A percentile compares a stretch with the other conserved stretches of the same genome.
phyloP scores from a whole-genome alignment of 1,140 invertebrate species.

The Mycetomoellerius zeteki region DNA sequence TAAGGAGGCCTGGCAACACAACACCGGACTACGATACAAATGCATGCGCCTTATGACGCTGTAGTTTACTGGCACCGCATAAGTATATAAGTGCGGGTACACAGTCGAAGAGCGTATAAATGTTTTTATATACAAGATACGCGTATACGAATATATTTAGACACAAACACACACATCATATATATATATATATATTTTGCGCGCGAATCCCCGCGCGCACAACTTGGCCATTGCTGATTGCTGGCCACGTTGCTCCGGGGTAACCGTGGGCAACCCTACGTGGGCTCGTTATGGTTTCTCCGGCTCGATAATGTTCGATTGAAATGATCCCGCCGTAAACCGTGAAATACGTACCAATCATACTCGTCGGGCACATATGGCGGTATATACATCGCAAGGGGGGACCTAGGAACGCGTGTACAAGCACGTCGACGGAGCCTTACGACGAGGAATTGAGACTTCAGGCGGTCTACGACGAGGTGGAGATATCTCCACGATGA shows the following conservation, averaged over 20 bases:
- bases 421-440: slow-evolving; percentile 43
- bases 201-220: background rate
- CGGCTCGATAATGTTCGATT: slow-evolving; percentile 78
- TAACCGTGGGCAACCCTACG: slow-evolving; percentile 71
- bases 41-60: slow-evolving; percentile 70
- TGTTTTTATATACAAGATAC: slow-evolving; percentile 27
- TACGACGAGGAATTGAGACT: slow-evolving; percentile 69
- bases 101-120: slow-evolving; percentile 32
- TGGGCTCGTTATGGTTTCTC: slow-evolving; percentile 80
- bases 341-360: slow-evolving; percentile 80
- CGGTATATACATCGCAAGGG: slow-evolving; percentile 30
- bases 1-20: slow-evolving; percentile 38
- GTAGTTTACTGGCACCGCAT: slow-evolving; percentile 51
- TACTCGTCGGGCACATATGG: slow-evolving; percentile 45
- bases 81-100: slow-evolving; percentile 36
- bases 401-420: slow-evolving; percentile 36
- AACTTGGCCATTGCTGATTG: slow-evolving; percentile 58
- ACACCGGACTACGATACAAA: slow-evolving; percentile 68
- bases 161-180: background rate
- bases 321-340: slow-evolving; percentile 78
- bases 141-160: background rate
- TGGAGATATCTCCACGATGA: slow-evolving; percentile 58
- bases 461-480: slow-evolving; percentile 62
- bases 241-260: slow-evolving; percentile 55
- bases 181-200: background rate